Evolutionary conservation across 2,797 vertebrate species (phyloP).

Genomic region (Tokudaia muenninki): DNA sequence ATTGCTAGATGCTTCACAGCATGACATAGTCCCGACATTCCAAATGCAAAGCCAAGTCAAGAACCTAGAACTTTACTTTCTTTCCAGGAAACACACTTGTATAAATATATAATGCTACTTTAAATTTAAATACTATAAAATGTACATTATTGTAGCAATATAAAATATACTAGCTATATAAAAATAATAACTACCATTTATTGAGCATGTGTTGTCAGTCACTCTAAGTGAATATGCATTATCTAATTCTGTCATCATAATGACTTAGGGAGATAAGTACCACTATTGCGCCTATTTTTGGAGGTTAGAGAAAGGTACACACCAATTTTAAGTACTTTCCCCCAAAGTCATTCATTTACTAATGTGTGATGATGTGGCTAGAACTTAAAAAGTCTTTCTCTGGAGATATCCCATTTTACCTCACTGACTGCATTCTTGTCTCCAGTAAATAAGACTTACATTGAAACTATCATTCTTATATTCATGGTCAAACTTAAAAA

Average conservation of each 20-base stretch:
- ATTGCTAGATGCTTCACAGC: background rate
- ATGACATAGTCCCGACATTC: background rate
- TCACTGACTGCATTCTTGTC: background rate
- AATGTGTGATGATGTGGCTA: background rate
- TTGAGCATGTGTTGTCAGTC: conserved; percentile 3
- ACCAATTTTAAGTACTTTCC: background rate
- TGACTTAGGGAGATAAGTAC: background rate
- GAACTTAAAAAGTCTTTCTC: background rate
- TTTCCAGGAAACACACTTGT: background rate
- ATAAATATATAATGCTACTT: conserved; percentile 40
- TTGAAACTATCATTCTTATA: background rate
- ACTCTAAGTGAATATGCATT: conserved; percentile 34
- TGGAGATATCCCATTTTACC: background rate
- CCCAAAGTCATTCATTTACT: background rate
- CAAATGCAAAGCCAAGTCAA: background rate
- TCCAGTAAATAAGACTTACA: background rate
- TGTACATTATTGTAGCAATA: conserved; percentile 13
- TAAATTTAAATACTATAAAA: conserved; percentile 19
- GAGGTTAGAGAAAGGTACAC: background rate
- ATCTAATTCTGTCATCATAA: conserved; percentile 40
- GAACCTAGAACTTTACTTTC: conserved; percentile 11
- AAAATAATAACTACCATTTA: conserved; percentile 59
- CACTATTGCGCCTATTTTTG: background rate
- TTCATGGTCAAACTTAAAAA: background rate
- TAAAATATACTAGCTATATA: conserved; percentile 50